Conservation (phyloP, 2,888 invertebrate species). For the Bursaphelenchus okinawaensis region DNA sequence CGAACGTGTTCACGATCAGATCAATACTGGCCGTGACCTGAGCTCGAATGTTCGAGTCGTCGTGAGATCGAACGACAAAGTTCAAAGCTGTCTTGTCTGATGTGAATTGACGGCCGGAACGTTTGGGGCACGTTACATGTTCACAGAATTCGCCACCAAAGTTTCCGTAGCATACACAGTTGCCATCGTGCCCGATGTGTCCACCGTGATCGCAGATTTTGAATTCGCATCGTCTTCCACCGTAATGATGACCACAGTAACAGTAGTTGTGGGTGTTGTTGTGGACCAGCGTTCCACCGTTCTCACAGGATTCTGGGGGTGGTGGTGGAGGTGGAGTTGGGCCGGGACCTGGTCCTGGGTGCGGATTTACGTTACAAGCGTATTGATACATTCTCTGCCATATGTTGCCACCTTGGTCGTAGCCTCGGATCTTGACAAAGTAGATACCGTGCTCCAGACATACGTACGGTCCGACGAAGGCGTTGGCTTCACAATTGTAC, state of each 20-base stretch:
- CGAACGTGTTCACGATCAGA: conserved; percentile 20
- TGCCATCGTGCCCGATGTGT: conserved; percentile 11
- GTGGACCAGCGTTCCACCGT: conserved; percentile 33
- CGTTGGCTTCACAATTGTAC: conserved; percentile 35
- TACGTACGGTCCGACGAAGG: conserved; percentile 23
- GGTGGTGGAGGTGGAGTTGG: conserved; percentile 19
- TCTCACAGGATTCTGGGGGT: conserved; percentile 30
- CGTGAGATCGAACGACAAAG: conserved; percentile 37
- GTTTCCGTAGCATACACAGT: conserved; percentile 27
- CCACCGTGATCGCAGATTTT: conserved; percentile 37
- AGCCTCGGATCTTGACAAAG: conserved; percentile 28
- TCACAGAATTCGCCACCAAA: conserved; percentile 22
- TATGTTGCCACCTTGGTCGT: conserved; percentile 34
- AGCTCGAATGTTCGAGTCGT: conserved; percentile 25
- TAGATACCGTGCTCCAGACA: conserved; percentile 31
- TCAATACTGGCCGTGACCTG: conserved; percentile 17
- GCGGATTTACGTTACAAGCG: conserved; percentile 24
- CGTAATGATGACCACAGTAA: conserved; percentile 39
- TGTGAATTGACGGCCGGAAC: conserved; percentile 7
- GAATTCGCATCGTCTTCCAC: conserved; percentile 33
- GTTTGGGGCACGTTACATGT: conserved; percentile 15
- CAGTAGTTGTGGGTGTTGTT: conserved; percentile 27
- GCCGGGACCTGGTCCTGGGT: conserved; percentile 3
- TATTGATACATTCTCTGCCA: conserved; percentile 43
- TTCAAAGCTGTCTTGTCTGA: conserved; percentile 31